Conservation (phyloP, 30 jellyfish, hydroid and myxozoan species). For the Morbakka virulenta region DNA sequence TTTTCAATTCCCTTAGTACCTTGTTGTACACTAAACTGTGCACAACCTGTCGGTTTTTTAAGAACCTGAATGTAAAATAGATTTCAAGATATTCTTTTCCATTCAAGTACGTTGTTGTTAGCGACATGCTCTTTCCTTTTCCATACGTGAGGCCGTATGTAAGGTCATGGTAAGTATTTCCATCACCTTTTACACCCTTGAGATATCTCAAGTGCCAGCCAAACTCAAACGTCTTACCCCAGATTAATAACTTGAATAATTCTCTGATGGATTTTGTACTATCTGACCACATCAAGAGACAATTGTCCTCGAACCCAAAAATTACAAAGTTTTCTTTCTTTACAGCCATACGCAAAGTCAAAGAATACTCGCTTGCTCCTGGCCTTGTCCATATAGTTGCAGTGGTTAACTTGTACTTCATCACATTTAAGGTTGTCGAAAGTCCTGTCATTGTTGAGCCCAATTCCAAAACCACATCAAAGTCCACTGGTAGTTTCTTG, state of each 20-base stretch:
- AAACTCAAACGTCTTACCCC: conserved; percentile 68
- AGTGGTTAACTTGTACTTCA: conserved; percentile 37
- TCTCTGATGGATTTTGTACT: conserved; percentile 50
- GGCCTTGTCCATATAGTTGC: conserved; percentile 53
- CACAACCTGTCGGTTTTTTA: conserved; percentile 64
- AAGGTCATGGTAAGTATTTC: conserved; percentile 51
- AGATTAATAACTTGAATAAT: conserved; percentile 31
- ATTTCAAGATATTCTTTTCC: conserved; percentile 51
- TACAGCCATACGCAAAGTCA: conserved; percentile 20
- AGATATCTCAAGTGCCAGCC: conserved; percentile 83
- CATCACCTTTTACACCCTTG: conserved; percentile 54
- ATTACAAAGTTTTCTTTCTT: conserved; percentile 28
- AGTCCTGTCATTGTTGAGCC: conserved; percentile 30
- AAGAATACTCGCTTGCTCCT: conserved; percentile 31
- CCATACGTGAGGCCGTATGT: conserved; percentile 77
- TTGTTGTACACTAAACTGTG: conserved; percentile 74
- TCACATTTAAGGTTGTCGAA: conserved; percentile 16
- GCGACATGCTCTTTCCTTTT: conserved; percentile 54
- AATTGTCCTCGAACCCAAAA: conserved; percentile 47
- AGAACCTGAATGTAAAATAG: conserved; percentile 60
- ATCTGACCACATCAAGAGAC: conserved; percentile 31
- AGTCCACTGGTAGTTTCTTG: conserved; percentile 60
- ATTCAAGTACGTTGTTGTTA: conserved; percentile 57
- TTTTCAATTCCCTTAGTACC: conserved; percentile 54
- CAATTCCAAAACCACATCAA: conserved; percentile 34